These are phyloP conservation scores for Pseudopipra pipra DNA, from an alignment of 2,113 vertebrate genomes.

Conservation along the genomic window DNA sequence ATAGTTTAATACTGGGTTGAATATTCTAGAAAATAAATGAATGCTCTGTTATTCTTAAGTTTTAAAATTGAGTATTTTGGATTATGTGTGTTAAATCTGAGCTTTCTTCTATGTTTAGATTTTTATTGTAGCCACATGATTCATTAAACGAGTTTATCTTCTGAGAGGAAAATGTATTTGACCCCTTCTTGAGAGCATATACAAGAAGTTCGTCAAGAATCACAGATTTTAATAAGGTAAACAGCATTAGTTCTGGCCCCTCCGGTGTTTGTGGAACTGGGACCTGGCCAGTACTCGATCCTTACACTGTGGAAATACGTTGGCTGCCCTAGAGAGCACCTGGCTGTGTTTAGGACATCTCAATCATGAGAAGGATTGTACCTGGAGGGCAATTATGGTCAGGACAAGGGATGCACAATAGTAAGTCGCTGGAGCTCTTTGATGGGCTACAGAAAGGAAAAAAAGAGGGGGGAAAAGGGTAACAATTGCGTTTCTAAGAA, in stretches of 20 bases:
- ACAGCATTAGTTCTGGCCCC: slow-evolving; percentile 51
- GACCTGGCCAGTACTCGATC: slow-evolving; percentile 59
- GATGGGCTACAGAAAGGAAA: slow-evolving; percentile 76
- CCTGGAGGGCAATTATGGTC: slow-evolving; percentile 84
- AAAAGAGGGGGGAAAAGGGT: background rate
- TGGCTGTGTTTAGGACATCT: slow-evolving; percentile 60
- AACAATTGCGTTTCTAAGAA: slow-evolving; percentile 40
- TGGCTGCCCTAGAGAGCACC: slow-evolving; percentile 67
- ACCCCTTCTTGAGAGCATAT: slow-evolving; percentile 9
- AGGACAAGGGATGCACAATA: slow-evolving; percentile 78
- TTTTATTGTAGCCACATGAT: slow-evolving; percentile 29
- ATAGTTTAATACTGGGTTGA: background rate
- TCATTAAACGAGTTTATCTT: slow-evolving; percentile 8
- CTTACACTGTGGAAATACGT: slow-evolving; percentile 42
- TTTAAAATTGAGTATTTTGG: background rate
- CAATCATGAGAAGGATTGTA: slow-evolving; percentile 71
- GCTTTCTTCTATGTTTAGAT: slow-evolving; percentile 4
- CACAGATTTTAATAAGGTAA: slow-evolving; percentile 68
- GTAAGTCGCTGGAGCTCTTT: slow-evolving; percentile 80
- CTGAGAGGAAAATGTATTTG: slow-evolving; percentile 61
- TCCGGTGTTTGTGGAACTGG: slow-evolving; percentile 3
- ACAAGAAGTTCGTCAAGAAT: slow-evolving; percentile 58
- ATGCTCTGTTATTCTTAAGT: background rate
- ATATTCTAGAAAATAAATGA: slow-evolving; percentile 33
- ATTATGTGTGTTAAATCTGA: background rate